These are phyloP conservation scores for Lepilemur ruficaudatus DNA, from an alignment of 2,797 vertebrate species.

Conservation along the genomic window DNA sequence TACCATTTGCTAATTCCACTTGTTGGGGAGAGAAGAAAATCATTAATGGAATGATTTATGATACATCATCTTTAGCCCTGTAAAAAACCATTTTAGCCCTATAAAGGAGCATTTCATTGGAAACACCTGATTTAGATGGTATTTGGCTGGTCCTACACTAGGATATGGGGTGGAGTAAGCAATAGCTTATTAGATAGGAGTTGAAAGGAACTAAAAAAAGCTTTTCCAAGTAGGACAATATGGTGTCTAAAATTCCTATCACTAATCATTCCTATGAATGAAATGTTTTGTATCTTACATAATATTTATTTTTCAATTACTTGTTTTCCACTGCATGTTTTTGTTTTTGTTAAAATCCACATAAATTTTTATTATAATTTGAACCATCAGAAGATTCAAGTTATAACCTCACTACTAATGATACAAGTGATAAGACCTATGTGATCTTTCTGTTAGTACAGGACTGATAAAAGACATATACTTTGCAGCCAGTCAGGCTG, in stretches of 20 bases:
- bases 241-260: neutral
- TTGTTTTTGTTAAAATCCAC: constrained; percentile 26
- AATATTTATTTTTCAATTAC: constrained; percentile 31
- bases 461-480: constrained; percentile 29
- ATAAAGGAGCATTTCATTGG: neutral
- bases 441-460: neutral
- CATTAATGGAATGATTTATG: neutral
- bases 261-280: neutral
- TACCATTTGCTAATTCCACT: constrained; percentile 21
- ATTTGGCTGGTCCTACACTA: neutral
- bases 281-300: neutral
- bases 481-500: neutral
- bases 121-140: neutral
- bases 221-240: neutral
- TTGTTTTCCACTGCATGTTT: neutral
- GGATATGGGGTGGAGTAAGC: neutral
- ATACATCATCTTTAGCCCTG: neutral
- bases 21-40: neutral
- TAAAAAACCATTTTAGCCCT: neutral
- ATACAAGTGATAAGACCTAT: neutral
- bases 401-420: neutral
- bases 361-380: constrained; percentile 18
- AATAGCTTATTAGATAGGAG: neutral
- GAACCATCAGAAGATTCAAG: neutral
- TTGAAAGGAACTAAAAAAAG: neutral